phyloP scores from a whole-genome alignment of 2,888 invertebrate genomes.

The Bugula neritina region DNA sequence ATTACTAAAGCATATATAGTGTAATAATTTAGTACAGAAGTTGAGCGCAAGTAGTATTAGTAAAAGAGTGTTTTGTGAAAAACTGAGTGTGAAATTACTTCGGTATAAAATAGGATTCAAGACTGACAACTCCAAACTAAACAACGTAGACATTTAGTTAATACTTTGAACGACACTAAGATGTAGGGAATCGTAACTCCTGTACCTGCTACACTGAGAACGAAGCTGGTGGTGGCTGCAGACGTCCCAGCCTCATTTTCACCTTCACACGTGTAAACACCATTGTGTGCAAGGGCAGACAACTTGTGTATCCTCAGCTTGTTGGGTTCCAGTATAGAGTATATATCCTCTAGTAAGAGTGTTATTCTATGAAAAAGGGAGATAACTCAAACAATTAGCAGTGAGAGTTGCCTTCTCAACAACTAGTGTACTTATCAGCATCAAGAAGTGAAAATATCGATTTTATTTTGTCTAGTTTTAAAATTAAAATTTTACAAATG shows the following conservation, averaged over 20 bases:
- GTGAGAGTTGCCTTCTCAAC: background rate
- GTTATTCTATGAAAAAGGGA: background rate
- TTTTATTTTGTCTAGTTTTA: background rate
- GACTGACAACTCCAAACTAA: no score
- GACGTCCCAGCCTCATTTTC: slow-evolving; percentile 64
- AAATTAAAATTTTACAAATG: background rate
- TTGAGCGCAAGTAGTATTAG: no score
- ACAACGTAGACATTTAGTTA: no score
- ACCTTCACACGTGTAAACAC: slow-evolving; percentile 68
- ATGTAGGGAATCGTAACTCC: no score
- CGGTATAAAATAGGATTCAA: no score
- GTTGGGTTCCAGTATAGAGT: no score
- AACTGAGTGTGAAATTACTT: no score
- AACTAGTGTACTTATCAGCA: background rate
- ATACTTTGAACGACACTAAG: no score
- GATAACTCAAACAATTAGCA: background rate
- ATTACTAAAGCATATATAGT: no score
- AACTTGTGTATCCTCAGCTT: background rate
- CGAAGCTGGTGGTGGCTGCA: background rate
- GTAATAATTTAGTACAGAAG: no score
- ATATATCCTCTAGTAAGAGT: no score
- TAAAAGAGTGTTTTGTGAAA: no score
- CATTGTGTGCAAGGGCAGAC: slow-evolving; percentile 57
- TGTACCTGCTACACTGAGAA: background rate
- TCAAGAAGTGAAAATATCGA: background rate